Percentiles rank a stretch among this genome's conserved stretches.
phyloP scores from a whole-genome alignment of 2,888 invertebrate species.

The Macrophya alboannulata region DNA sequence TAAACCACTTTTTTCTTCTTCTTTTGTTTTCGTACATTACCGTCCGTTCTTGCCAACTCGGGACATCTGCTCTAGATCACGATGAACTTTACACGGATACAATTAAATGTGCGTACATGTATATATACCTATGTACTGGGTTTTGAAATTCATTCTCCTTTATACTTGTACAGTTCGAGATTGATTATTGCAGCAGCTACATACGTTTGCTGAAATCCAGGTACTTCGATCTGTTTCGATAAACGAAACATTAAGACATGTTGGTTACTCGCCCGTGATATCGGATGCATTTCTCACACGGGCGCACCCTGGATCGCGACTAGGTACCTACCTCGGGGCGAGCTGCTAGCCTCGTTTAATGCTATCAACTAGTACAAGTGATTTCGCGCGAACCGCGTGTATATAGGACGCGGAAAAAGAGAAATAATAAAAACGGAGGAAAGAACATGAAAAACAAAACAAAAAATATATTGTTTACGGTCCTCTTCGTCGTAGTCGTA shows the following conservation, averaged over 20 bases:
- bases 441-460: neutral
- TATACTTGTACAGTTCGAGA: conserved; percentile 21
- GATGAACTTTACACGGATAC: neutral
- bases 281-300: conserved; percentile 13
- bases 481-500: conserved; percentile 9
- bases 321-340: neutral
- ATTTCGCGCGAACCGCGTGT: conserved; percentile 43
- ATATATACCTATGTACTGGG: neutral
- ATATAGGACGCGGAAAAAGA: neutral
- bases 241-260: conserved; percentile 20
- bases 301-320: neutral
- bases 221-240: conserved; percentile 26
- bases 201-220: neutral
- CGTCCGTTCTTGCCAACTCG: neutral
- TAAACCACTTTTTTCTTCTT: neutral
- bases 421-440: too few relatives aligned
- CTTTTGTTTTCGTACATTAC: neutral
- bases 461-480: conserved; percentile 32
- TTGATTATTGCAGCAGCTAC: neutral
- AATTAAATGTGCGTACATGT: neutral
- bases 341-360: conserved; percentile 20
- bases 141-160: neutral
- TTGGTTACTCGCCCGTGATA: neutral
- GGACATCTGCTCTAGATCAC: conserved; percentile 42
- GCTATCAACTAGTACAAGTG: conserved; percentile 46